These are phyloP conservation scores for Pseudomyrmex gracilis DNA, from an alignment of 1,140 invertebrate genomes.

Conservation along the genomic window DNA sequence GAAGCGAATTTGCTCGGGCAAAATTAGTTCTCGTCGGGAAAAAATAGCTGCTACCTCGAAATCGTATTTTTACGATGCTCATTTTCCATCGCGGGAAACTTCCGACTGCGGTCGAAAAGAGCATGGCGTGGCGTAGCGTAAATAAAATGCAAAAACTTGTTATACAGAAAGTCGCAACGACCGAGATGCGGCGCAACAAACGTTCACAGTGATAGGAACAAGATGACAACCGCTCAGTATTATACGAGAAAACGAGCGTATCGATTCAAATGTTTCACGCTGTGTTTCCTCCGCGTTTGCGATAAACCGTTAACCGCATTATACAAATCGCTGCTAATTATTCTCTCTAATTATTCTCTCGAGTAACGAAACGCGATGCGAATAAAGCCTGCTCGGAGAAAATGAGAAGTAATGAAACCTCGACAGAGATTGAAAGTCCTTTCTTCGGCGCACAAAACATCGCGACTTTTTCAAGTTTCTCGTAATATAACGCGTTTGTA, in stretches of 20 bases:
- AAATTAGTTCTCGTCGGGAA: conserved; percentile 34
- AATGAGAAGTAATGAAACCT: conserved; percentile 43
- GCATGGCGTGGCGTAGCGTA: neutral
- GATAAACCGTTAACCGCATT: conserved; percentile 32
- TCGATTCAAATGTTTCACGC: conserved; percentile 21
- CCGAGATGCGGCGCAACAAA: no score
- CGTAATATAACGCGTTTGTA: no score
- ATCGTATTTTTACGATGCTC: conserved; percentile 26
- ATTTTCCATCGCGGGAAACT: conserved; percentile 19
- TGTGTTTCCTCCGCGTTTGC: neutral
- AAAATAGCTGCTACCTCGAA: conserved; percentile 39
- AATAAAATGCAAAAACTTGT: conserved; percentile 22
- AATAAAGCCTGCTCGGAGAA: conserved; percentile 9
- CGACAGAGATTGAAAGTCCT: neutral
- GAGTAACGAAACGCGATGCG: conserved; percentile 9
- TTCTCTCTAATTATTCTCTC: conserved; percentile 33
- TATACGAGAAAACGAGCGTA: conserved; percentile 4
- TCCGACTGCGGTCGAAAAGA: neutral
- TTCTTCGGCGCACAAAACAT: conserved; percentile 8
- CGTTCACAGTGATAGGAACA: neutral
- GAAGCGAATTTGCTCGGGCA: conserved; percentile 31
- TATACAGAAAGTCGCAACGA: conserved; percentile 15
- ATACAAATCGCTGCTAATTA: conserved; percentile 40
- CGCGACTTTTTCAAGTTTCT: neutral
- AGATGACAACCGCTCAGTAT: conserved; percentile 11